Evolutionary conservation across 2,888 invertebrate genomes (phyloP).

Genomic region (Epinotia ramella): DNA sequence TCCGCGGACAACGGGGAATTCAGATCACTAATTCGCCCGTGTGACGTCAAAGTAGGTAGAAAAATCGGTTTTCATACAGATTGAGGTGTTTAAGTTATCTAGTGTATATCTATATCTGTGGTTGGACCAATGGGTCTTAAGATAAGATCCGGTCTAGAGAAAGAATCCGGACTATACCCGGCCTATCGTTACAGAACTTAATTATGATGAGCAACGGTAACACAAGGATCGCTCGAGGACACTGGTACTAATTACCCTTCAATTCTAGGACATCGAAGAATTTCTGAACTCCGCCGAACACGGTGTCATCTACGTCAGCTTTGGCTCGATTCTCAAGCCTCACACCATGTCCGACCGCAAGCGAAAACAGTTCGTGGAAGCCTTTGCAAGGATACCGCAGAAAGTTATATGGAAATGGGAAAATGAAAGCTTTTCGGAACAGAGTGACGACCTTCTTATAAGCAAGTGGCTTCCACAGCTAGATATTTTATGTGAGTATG

Average conservation of each 20-base stretch:
- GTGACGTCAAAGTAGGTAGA: too few relatives aligned
- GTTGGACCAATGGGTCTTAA: too few relatives aligned
- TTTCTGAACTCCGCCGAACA: conserved; percentile 86
- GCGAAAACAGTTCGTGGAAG: conserved; percentile 83
- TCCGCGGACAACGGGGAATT: too few relatives aligned
- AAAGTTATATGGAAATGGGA: conserved; percentile 92
- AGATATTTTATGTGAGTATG: conserved; percentile 88
- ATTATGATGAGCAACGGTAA: too few relatives aligned
- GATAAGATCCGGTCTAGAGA: too few relatives aligned
- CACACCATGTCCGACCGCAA: conserved; percentile 86
- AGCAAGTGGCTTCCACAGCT: conserved; percentile 88
- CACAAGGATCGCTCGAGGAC: too few relatives aligned
- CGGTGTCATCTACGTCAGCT: conserved; percentile 89
- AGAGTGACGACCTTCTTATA: conserved; percentile 85
- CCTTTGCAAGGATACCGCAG: conserved; percentile 86
- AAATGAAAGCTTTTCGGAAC: conserved; percentile 81
- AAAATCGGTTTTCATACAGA: too few relatives aligned
- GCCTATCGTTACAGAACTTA: too few relatives aligned
- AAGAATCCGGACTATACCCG: too few relatives aligned
- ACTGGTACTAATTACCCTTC: not conserved
- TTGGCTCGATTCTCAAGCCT: conserved; percentile 89
- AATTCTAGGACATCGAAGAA: conserved; percentile 82
- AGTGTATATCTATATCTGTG: too few relatives aligned
- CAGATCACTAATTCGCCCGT: too few relatives aligned
- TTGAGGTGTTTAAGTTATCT: too few relatives aligned